phyloP scores from a whole-genome alignment of 2,113 vertebrate species.

The Felis chaus region DNA sequence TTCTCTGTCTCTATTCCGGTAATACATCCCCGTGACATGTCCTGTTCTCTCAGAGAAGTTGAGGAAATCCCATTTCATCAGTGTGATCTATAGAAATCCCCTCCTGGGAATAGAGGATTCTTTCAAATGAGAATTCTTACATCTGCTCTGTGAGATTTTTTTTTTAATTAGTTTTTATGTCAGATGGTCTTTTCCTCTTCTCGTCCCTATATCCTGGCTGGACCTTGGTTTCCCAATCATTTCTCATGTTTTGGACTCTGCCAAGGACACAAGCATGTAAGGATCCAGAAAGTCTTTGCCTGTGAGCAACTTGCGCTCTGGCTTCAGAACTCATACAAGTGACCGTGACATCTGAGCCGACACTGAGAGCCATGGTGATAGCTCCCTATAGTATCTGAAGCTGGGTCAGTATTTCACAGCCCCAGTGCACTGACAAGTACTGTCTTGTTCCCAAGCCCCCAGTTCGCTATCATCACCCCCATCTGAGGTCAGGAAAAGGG shows the following conservation, averaged over 20 bases:
- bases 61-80: not conserved
- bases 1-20: not conserved
- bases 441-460: not conserved
- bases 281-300: not conserved
- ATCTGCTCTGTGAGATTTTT: not conserved
- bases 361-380: fast-evolving
- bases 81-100: not conserved
- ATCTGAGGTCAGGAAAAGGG: not conserved
- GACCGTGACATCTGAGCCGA: no score
- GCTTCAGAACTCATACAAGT: not conserved
- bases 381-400: not conserved
- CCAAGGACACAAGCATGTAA: not conserved
- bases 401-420: no score
- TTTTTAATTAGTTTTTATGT: not conserved
- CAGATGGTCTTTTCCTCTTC: not conserved
- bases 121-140: not conserved
- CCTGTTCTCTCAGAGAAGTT: not conserved
- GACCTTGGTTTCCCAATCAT: not conserved
- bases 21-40: not conserved
- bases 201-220: not conserved
- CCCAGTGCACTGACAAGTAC: not conserved
- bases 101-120: not conserved
- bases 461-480: not conserved
- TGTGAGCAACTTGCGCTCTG: not conserved
- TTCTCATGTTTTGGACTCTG: not conserved